Percentiles rank a stretch among this genome's conserved stretches.
These are phyloP conservation scores for Perccottus glenii DNA, from an alignment of 2,113 vertebrate species.

Conservation along the genomic window DNA sequence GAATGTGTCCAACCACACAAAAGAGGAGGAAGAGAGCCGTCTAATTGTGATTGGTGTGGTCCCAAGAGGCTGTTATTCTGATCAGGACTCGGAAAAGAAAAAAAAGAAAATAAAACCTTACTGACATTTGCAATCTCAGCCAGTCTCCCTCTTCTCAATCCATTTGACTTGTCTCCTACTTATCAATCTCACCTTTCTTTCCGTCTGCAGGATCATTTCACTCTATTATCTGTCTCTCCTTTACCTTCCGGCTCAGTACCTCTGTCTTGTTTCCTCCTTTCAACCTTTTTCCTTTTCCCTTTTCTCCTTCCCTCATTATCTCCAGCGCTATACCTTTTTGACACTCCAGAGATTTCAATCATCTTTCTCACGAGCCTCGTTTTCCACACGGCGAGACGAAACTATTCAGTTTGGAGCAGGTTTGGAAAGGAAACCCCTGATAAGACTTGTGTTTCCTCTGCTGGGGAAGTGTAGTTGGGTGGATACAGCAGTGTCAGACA, in stretches of 20 bases:
- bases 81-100: constrained; percentile 23
- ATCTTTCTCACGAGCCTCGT: background rate
- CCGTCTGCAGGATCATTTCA: constrained; percentile 60
- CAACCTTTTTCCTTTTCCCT: constrained; percentile 39
- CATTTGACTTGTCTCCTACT: constrained; percentile 49
- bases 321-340: constrained; percentile 10
- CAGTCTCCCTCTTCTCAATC: constrained; percentile 11
- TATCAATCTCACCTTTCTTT: constrained; percentile 45
- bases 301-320: constrained; percentile 23
- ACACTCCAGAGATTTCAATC: constrained; percentile 12
- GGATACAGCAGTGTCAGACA: background rate
- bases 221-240: constrained; percentile 54
- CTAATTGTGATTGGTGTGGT: constrained; percentile 33
- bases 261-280: constrained; percentile 51
- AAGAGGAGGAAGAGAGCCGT: constrained; percentile 9
- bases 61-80: constrained; percentile 53
- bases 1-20: constrained; percentile 23
- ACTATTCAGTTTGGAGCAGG: background rate
- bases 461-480: background rate
- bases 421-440: too few species aligned
- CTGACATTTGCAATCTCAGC: constrained; percentile 60
- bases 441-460: background rate
- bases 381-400: background rate
- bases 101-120: constrained; percentile 37
- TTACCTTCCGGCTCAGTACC: constrained; percentile 37